Percentiles rank a stretch among this genome's conserved stretches.
phyloP scores from a whole-genome alignment of 2,888 invertebrate species.

The Notodonta dromedarius region DNA sequence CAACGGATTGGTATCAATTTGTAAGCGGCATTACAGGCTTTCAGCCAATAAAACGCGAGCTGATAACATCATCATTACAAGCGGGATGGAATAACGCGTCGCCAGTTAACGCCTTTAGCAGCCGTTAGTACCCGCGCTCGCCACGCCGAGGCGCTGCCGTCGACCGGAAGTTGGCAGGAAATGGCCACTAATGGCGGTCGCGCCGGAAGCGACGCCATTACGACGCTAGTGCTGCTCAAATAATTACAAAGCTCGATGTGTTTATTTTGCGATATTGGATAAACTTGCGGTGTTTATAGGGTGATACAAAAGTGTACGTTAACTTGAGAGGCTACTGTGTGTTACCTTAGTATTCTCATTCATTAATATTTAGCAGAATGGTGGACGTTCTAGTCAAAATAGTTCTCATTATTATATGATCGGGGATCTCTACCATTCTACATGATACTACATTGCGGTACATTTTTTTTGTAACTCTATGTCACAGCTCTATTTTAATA shows the following conservation, averaged over 20 bases:
- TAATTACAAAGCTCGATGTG: conserved; percentile 66
- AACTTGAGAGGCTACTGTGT: not conserved
- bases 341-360: no score
- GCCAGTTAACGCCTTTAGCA: conserved; percentile 34
- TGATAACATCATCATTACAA: conserved; percentile 46
- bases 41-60: conserved; percentile 29
- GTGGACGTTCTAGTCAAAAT: no score
- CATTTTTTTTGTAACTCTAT: no score
- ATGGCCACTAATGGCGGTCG: conserved; percentile 80
- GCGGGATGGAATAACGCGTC: conserved; percentile 35
- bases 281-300: conserved; percentile 36
- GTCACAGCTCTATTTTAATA: no score
- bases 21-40: conserved; percentile 23
- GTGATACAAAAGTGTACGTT: conserved; percentile 12
- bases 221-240: conserved; percentile 76
- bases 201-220: conserved; percentile 78
- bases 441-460: no score
- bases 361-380: no score
- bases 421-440: no score
- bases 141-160: conserved; percentile 55
- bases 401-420: no score
- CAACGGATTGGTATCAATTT: conserved; percentile 14
- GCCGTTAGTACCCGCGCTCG: conserved; percentile 31
- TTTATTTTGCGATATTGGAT: conserved; percentile 51
- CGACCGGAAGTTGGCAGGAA: conserved; percentile 76